A percentile compares a stretch with the other conserved stretches of the same genome.
These are phyloP conservation scores for Syngnathus typhle DNA, from an alignment of 2,113 vertebrate species.

Conservation along the genomic window DNA sequence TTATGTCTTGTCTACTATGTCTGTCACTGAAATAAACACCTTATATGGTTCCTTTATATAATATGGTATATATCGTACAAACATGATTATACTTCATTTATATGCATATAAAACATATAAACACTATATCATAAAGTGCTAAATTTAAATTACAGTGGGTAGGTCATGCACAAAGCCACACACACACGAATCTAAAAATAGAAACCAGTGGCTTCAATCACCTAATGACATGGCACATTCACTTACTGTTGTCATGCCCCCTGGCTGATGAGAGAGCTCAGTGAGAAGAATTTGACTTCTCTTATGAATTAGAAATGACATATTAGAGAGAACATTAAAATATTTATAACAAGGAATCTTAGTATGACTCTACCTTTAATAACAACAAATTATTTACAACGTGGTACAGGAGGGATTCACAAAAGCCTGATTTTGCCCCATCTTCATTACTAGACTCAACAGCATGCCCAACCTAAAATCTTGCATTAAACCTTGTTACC, in stretches of 20 bases:
- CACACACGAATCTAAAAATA: conserved; percentile 11
- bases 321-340: conserved; percentile 54
- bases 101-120: not conserved
- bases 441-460: not conserved
- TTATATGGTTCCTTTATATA: not conserved
- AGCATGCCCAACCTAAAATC: not conserved
- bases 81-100: not conserved
- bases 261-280: conserved; percentile 37
- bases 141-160: not conserved
- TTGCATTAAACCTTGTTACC: not conserved
- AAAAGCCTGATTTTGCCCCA: not conserved
- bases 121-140: not conserved
- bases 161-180: conserved; percentile 7
- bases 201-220: conserved; percentile 18
- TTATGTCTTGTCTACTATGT: not conserved
- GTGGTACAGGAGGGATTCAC: conserved; percentile 5
- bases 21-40: not conserved
- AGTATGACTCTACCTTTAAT: conserved; percentile 40
- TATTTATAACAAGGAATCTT: conserved; percentile 52
- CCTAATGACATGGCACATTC: conserved; percentile 42
- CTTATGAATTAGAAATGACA: conserved; percentile 64
- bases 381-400: conserved; percentile 47
- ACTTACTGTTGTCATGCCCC: conserved; percentile 27
- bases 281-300: conserved; percentile 41
- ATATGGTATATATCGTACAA: not conserved